Conservation (phyloP, 2,113 vertebrate species). For the Nanorana parkeri region DNA sequence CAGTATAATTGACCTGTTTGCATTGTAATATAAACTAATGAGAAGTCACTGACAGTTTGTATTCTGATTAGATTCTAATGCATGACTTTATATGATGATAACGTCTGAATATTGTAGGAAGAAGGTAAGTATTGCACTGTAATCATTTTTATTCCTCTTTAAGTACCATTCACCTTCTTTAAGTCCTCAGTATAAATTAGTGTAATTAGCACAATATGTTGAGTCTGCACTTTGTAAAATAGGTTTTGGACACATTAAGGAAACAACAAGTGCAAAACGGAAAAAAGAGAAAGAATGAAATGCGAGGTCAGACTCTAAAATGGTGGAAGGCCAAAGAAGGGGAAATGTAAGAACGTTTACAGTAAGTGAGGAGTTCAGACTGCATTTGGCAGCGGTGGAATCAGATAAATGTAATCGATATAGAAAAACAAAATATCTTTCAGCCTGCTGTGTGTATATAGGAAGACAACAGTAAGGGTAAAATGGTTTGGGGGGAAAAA, state of each 20-base stretch:
- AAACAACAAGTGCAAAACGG: slow-evolving; percentile 14
- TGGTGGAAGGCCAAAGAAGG: background rate
- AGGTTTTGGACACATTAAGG: slow-evolving; percentile 7
- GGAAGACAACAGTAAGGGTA: no score
- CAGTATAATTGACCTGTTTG: no score
- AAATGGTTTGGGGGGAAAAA: no score
- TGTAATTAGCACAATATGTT: slow-evolving; percentile 18
- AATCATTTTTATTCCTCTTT: slow-evolving; percentile 8
- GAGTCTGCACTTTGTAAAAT: slow-evolving; percentile 27
- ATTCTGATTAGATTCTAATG: no score
- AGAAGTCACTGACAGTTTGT: no score
- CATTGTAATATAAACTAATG: no score
- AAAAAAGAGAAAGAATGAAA: slow-evolving; percentile 5
- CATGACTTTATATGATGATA: background rate
- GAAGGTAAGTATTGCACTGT: background rate
- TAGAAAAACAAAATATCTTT: no score
- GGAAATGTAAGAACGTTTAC: slow-evolving; percentile 14
- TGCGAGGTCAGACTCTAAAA: background rate
- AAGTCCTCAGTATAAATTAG: slow-evolving; percentile 11
- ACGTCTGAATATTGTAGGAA: background rate
- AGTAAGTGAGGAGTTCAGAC: background rate
- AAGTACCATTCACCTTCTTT: slow-evolving; percentile 17
- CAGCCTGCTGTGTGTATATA: no score
- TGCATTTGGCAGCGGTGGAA: background rate
- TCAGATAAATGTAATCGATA: no score